Percentiles rank a stretch among this genome's conserved stretches.
Evolutionary conservation across 2,797 vertebrate species (phyloP).

Genomic region (Sorex maritimensis): DNA sequence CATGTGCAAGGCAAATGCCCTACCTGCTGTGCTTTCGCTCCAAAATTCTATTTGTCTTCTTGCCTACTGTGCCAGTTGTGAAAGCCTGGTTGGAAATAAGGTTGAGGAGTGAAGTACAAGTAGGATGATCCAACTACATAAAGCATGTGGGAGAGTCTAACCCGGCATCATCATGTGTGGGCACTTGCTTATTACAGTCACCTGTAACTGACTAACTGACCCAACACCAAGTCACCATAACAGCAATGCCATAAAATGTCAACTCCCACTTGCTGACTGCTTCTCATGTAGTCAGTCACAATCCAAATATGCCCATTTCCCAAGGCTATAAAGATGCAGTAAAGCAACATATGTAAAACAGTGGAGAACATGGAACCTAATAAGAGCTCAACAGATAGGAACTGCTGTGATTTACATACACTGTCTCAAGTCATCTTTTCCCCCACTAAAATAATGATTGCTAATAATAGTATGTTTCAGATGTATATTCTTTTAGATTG

Average conservation of each 20-base stretch:
- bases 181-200: background rate
- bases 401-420: background rate
- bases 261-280: background rate
- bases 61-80: background rate
- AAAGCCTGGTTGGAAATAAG: background rate
- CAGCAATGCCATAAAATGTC: background rate
- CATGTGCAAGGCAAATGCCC: no score
- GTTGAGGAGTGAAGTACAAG: background rate
- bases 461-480: background rate
- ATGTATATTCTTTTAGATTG: background rate
- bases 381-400: background rate
- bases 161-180: background rate
- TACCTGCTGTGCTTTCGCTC: no score
- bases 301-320: background rate
- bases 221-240: background rate
- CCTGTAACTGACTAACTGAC: background rate
- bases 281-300: conserved; percentile 11
- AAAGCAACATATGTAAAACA: background rate
- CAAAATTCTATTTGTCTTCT: conserved; percentile 23
- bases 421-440: background rate
- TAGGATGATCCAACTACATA: background rate
- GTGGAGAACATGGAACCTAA: background rate
- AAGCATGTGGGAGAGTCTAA: background rate
- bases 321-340: background rate
- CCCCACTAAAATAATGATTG: background rate